Base-by-base conservation (phyloP, 2,797 vertebrate species). In the Pteronotus mesoamericanus region DNA sequence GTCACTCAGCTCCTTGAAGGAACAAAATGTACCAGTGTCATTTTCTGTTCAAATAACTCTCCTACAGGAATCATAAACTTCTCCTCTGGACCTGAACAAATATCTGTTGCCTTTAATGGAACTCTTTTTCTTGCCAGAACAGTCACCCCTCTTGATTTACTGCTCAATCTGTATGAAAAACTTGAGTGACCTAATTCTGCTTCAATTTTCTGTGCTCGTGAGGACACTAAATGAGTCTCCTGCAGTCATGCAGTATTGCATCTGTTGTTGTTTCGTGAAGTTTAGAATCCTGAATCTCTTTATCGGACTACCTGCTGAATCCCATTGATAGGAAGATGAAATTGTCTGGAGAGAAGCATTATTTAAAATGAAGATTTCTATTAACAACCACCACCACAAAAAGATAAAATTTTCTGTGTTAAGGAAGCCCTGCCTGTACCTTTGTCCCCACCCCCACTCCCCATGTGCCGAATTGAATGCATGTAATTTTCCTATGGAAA, bases 101-200 rank as follows among this genome's bases (percentile, higher is more conserved):
- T 97, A 97, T 96, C 95, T 97, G 93, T 97, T 96, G 83, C 95
- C 97, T 97, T 86, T 97, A 97, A 91, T 98, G 89, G 94, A 97
- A 95, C 78, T 97, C 97, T 97, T 92, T 82, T 64, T 95, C 97
- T 97, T 96, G 82, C 77, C 92, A 96, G 94, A 93, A 96, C 94
- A 94, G 85, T 97, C 97, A 96, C 86, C 89, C 55, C 86, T 98
- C 91, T 95, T 98, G 94, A 97, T 98, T 97, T 95, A 94, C 95
- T 98, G 97, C 97, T 97, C 96, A 97, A 86, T 97, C 96, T 95
- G 79, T 98, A 84, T 34, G 9, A 97, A 97, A 98, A 98, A 97
- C 83, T 94, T 88, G 95, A 82, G 82, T 96, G 97, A 98, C 61
- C 93, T 98, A 98, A 96, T 97, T 98, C 96, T 96, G 39, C 93